Evolutionary conservation across 2,113 vertebrate genomes (phyloP).

Genomic region (Sarotherodon lohbergeri): DNA sequence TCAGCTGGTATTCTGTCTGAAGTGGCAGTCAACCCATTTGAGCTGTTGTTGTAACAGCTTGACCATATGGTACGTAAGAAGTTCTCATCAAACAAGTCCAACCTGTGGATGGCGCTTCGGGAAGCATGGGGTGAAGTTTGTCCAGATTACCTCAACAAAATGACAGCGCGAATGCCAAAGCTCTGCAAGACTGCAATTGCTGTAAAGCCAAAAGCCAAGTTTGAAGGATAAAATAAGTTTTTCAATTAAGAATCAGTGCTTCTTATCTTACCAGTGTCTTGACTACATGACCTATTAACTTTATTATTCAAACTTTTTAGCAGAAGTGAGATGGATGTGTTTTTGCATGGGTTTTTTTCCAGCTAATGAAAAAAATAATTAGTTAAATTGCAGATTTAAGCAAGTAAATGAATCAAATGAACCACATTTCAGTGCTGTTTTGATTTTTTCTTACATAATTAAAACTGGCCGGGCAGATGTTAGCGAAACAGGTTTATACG

Average conservation of each 20-base stretch:
- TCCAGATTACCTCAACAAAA: neutral
- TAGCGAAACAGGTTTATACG: constrained; percentile 26
- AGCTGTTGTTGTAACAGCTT: neutral
- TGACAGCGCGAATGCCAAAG: neutral
- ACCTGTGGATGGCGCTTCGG: neutral
- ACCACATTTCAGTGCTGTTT: constrained; percentile 7
- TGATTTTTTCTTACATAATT: constrained; percentile 18
- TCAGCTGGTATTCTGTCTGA: neutral
- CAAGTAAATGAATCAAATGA: constrained; percentile 24
- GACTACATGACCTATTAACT: neutral
- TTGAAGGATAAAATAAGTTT: neutral
- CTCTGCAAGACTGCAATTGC: neutral
- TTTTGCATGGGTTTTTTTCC: neutral
- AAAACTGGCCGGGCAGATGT: constrained; percentile 48
- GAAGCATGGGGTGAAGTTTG: neutral
- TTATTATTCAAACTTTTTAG: neutral
- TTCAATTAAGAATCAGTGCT: neutral
- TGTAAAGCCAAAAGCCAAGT: neutral
- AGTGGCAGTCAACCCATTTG: neutral
- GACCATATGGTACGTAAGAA: neutral
- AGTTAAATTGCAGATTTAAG: constrained; percentile 10
- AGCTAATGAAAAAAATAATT: neutral
- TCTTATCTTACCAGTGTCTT: neutral
- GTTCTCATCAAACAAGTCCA: neutral
- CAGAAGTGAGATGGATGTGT: neutral